Base-by-base conservation (phyloP, 2,797 vertebrate species). In the Halcyon leucocephala region DNA sequence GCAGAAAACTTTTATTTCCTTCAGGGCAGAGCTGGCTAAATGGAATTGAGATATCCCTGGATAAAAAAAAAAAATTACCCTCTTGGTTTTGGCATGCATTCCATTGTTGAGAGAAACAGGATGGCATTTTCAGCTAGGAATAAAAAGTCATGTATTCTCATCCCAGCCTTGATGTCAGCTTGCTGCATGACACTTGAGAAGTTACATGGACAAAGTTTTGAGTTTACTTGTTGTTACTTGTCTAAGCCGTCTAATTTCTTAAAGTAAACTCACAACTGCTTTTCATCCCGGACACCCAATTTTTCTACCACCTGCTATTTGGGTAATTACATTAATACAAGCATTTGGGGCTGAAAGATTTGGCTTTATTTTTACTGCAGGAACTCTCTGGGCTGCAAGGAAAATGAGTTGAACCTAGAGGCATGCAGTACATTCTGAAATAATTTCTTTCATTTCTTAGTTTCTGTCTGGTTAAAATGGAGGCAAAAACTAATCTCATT, bases 1-100 rank as follows among this genome's bases (percentile, higher is more conserved):
- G 80, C 0, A 0, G 78, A 77, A 72, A 88, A 91, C 80, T 95
- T 93, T 92, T 85, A 82, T 90, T 93, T 95, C 71, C 10, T 13
- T 93, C 65, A 54, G 62, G 72, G 73, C 86, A 82, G 74, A 65
- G 51, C 65, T 72, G 65, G 41, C 77, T 93, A 62, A 83, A 76
- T 74, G 35, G 54, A 83, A 72, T 80, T 60, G 82, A 93, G 67
- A 82, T 86, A 77, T 86, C 48, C 64, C 54, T 62, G 44, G 37
- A 73, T 77, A 89, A 90, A 95, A 93, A 82, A 82, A 89, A 90
- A 95, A 93, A 82, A 92, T 92, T 72, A 37, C 13, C 42, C 28
- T 54, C n/a, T 86, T 9, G 6, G 14, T 83, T 95, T 89, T 95
- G 54, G 41, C 35, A 89, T 1, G 1, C 41, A 77, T 95, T 96